These are phyloP conservation scores for Prochilodus magdalenae DNA, from an alignment of 2,113 vertebrate genomes.

Conservation along the genomic window DNA sequence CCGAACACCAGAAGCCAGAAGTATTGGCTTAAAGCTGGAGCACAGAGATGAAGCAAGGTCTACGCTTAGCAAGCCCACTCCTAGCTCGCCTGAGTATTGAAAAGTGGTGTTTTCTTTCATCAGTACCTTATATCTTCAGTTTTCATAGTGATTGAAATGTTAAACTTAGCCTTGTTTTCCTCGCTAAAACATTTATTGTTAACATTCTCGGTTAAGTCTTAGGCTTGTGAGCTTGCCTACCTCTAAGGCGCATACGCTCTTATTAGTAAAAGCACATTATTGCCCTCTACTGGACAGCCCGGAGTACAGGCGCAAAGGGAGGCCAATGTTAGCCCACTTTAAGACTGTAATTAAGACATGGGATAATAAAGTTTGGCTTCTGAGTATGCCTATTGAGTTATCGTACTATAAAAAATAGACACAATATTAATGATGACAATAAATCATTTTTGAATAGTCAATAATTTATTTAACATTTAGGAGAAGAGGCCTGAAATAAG, in stretches of 20 bases:
- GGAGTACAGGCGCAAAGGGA: too few species aligned
- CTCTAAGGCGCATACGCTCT: not conserved
- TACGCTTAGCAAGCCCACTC: not conserved
- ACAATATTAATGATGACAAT: not conserved
- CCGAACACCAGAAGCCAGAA: too few species aligned
- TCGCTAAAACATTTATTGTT: not conserved
- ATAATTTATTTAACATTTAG: too few species aligned
- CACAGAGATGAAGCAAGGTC: too few species aligned
- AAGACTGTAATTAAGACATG: too few species aligned
- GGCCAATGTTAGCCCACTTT: too few species aligned
- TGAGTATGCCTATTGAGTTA: not conserved
- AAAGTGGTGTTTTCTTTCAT: not conserved
- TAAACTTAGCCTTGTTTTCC: not conserved
- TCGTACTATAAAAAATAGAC: not conserved
- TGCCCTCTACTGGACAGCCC: slow-evolving; percentile 19
- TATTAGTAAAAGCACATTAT: slow-evolving; percentile 4
- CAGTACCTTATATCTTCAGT: too few species aligned
- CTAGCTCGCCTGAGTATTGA: not conserved
- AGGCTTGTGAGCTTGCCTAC: not conserved
- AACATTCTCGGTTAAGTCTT: not conserved
- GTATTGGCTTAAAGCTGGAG: too few species aligned
- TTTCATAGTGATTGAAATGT: not conserved
- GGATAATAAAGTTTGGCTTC: not conserved
- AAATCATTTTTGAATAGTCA: too few species aligned
- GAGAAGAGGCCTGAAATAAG: too few species aligned